Conservation (phyloP, 2,797 vertebrate genomes). For the Crypturellus tataupa region DNA sequence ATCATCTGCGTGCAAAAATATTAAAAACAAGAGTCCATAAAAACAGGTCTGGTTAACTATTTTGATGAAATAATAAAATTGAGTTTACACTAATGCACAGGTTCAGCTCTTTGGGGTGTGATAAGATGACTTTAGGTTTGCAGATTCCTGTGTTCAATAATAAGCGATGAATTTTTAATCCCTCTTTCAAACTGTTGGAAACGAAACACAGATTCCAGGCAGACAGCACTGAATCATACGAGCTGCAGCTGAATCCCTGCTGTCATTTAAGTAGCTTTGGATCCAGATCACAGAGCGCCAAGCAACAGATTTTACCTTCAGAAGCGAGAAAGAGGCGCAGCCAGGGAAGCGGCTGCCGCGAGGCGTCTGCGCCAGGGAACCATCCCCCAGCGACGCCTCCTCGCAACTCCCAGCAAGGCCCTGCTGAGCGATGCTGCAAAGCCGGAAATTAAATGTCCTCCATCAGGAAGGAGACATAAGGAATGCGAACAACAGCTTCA, state of each 20-base stretch:
- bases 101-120: constrained; percentile 15
- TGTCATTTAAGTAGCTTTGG: constrained; percentile 38
- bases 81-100: constrained; percentile 9
- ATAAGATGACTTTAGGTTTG: constrained; percentile 11
- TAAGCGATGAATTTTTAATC: constrained; percentile 60
- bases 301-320: constrained; percentile 41
- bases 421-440: background rate
- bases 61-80: constrained; percentile 15
- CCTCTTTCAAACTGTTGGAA: constrained; percentile 42
- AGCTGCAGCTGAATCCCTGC: constrained; percentile 39
- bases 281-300: constrained; percentile 51
- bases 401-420: constrained; percentile 22
- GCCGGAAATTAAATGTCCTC: background rate
- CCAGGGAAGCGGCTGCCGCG: constrained; percentile 16
- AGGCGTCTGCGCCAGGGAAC: constrained; percentile 53
- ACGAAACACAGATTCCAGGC: constrained; percentile 45
- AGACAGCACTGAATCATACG: background rate
- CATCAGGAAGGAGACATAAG: constrained; percentile 20
- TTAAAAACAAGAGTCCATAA: background rate
- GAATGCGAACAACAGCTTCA: constrained; percentile 29
- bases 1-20: constrained; percentile 84
- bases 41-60: background rate
- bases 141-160: constrained; percentile 40
- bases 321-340: constrained; percentile 53
- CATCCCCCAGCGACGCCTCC: background rate